Evolutionary conservation across 2,797 vertebrate genomes (phyloP), one percentile per base, ranked within the genome.

Genomic region (Notolabrus celidotus): DNA sequence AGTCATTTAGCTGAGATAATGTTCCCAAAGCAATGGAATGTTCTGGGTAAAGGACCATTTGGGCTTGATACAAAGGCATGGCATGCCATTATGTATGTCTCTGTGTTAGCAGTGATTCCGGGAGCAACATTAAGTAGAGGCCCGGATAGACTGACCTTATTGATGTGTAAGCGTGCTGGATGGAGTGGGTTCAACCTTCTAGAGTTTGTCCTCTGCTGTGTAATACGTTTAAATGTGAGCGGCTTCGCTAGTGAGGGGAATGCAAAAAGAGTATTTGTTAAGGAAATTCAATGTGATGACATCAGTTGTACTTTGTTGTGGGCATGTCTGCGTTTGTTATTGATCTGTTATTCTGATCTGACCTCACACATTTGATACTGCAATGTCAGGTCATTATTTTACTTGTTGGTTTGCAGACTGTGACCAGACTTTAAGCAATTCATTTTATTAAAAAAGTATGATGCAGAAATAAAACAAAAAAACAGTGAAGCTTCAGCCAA

Each of bases 141-240:
- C 71, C 55, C 71, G 72, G 51, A 80, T 75, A 68, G 62, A 57
- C 19, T 69, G 76, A 82, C 84, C 77, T 61, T 15, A 62, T 62
- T 78, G 64, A 56, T 51, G 74, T 69, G 67, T 68, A 49, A 70
- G 74, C 34, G 16, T 54, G 53, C 47, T 73, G 59, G 51, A 69
- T 23, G 8, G 14, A 66, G 42, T 6, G 23, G 43, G 33, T 56
- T 68, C 42, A 56, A 25, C 66, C 53, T 20, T 17, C 38, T 60
- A 46, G 79, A 69, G 39, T 66, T 58, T 70, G 29, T 31, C 29
- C 29, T 31, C 29, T 4, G 29, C 49, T 16, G 12, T 25, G 6
- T 49, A 23, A 20, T 6, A 46, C 3, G 20, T 46, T 45, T 41
- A 16, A 27, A 31, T 31, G 29, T 7, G 31, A 7, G 29, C 6